Base-by-base conservation (phyloP, 2,888 invertebrate species). In the Plagodis pulveraria region DNA sequence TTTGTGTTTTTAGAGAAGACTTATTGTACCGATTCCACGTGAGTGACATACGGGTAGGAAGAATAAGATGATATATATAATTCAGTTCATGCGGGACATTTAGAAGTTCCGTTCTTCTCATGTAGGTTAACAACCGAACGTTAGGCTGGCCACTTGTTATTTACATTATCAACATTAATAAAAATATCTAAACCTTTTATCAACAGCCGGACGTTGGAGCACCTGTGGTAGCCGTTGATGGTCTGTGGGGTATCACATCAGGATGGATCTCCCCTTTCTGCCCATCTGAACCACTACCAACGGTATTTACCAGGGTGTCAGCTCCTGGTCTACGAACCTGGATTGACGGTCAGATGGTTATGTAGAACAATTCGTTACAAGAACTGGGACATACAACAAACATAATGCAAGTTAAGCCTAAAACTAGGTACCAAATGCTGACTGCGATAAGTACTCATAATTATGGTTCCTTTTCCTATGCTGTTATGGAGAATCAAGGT, bases 231-330 rank as follows among this genome's bases (percentile, higher is more conserved):
- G 83, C 85, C 0, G 74, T 81, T 2, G 83, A 88, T 42, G 84
- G 82, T 0, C 76, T 91, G 0, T 91, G 89, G 89, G 92, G 90
- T 50, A 80, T 91, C 54, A 90, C 89, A 1, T 91, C 91, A 0
- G 86, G 88, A 2, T 91, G 91, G 91, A 74, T 68, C 5, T 70
- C 83, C 0, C 50, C 69, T 0, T 49, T 63, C 9, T 87, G 86
- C 59, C 64, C 67, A 0, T 8, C 33, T 0, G 22, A 62, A 0
- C 67, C 76, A 0, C 46, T 44, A 6, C 89, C 89, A 0, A 88
- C 87, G 0, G 47, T 89, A n/a, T 77, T 86, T 65, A 88, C 87
- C 0, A 73, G 86, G 51, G 67, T 84, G 22, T 78, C 88, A 33
- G 66, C 78, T 5, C 57, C 66, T 0, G 58, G 61, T 2, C 76